A percentile compares a stretch with the other conserved stretches of the same genome.
Evolutionary conservation across 1,140 invertebrate species (phyloP).

Genomic region (Trichogramma pretiosum): DNA sequence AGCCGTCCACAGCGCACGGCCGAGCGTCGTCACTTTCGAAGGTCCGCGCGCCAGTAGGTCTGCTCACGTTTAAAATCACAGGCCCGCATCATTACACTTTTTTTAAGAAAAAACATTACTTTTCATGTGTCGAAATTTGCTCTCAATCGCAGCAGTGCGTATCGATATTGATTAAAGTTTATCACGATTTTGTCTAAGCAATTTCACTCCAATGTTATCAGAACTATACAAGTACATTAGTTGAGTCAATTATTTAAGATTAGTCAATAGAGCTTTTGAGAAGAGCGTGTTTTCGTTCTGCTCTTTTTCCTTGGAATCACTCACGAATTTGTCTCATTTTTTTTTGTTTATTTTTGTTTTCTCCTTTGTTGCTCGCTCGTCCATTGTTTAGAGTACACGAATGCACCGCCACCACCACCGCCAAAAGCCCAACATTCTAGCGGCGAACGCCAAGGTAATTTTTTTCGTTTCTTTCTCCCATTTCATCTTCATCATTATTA

Average conservation of each 20-base stretch:
- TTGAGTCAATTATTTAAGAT: no score
- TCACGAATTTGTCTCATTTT: conserved; percentile 14
- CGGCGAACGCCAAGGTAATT: conserved; percentile 53
- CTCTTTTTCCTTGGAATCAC: no score
- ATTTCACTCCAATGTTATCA: no score
- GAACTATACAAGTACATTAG: no score
- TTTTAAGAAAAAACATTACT: conserved; percentile 2
- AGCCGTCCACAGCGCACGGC: conserved; percentile 49
- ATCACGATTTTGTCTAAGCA: no score
- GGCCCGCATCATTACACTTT: no score
- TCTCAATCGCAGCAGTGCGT: background rate
- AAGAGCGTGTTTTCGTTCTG: no score
- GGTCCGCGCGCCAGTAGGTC: conserved; percentile 46
- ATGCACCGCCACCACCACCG: conserved; percentile 56
- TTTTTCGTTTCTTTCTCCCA: conserved; percentile 24
- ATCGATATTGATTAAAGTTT: no score
- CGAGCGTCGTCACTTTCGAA: conserved; percentile 70
- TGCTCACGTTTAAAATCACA: no score
- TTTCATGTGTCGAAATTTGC: conserved; percentile 9
- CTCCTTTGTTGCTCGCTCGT: conserved; percentile 44
- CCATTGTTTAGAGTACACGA: conserved; percentile 53
- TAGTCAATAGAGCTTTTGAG: no score
- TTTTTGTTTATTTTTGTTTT: conserved; percentile 26
- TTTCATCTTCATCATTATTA: conserved; percentile 18
- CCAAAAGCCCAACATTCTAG: conserved; percentile 52